These are phyloP conservation scores for Toxotes lorentzi DNA, from an alignment of 2,797 vertebrate genomes.

Conservation along the genomic window DNA sequence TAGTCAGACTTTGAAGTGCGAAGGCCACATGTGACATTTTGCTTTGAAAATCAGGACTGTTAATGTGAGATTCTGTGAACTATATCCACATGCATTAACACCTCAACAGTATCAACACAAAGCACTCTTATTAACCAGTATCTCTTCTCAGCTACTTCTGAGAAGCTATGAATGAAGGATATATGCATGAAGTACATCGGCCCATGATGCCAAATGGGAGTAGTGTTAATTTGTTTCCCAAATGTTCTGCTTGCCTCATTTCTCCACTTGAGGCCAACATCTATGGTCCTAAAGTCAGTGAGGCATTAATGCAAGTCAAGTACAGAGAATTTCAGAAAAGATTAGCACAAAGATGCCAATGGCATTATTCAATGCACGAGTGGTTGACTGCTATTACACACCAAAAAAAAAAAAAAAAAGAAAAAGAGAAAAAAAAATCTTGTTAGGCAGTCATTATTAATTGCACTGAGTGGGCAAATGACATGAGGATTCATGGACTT, in stretches of 20 bases:
- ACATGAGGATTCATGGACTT: constrained; percentile 43
- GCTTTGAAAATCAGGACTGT: constrained; percentile 28
- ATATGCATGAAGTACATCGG: constrained; percentile 33
- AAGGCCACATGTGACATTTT: neutral
- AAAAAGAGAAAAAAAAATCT: constrained; percentile 15
- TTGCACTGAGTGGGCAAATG: constrained; percentile 34
- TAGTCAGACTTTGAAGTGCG: constrained; percentile 42
- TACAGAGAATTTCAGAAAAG: constrained; percentile 48
- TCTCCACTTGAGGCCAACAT: constrained; percentile 47
- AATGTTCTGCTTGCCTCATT: constrained; percentile 57
- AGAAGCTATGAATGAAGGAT: constrained; percentile 7
- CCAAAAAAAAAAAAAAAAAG: constrained; percentile 10
- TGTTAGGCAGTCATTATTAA: constrained; percentile 51
- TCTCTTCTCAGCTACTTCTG: neutral
- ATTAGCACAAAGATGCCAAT: constrained; percentile 55
- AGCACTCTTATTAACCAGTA: neutral
- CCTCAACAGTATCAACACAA: constrained; percentile 2
- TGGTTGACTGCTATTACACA: constrained; percentile 48
- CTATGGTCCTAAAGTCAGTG: constrained; percentile 32
- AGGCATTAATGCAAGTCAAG: constrained; percentile 48
- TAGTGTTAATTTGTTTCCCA: constrained; percentile 50
- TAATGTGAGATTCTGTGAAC: constrained; percentile 16
- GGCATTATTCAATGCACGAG: constrained; percentile 50
- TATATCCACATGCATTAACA: constrained; percentile 33
- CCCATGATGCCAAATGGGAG: constrained; percentile 41